Conservation (phyloP, 2,888 invertebrate genomes). For the Drosophila leonis region DNA sequence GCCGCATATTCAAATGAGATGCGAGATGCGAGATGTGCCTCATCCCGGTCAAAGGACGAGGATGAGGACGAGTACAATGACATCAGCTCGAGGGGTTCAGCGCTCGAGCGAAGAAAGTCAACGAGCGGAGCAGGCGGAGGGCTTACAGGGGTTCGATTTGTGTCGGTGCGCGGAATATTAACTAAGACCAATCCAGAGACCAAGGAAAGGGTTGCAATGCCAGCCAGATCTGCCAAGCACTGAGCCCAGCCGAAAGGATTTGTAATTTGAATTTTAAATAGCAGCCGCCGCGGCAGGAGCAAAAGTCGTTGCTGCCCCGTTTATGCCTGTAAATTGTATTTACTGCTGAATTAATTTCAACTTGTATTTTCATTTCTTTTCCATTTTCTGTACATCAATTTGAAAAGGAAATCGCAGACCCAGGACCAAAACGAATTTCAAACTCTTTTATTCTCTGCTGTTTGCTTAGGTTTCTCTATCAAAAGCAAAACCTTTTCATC, state of each 20-base stretch:
- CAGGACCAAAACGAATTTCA: background rate
- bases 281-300: slow-evolving; percentile 41
- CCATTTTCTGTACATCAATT: slow-evolving; percentile 51
- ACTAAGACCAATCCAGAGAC: slow-evolving; percentile 28
- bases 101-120: slow-evolving; percentile 74
- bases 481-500: slow-evolving; percentile 50
- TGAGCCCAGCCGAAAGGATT: slow-evolving; percentile 64
- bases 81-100: slow-evolving; percentile 59
- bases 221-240: slow-evolving; percentile 11
- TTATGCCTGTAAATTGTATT: slow-evolving; percentile 70
- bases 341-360: slow-evolving; percentile 79
- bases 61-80: slow-evolving; percentile 44
- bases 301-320: slow-evolving; percentile 30
- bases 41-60: background rate
- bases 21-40: slow-evolving; percentile 45
- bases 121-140: slow-evolving; percentile 47
- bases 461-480: slow-evolving; percentile 63
- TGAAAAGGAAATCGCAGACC: slow-evolving; percentile 31
- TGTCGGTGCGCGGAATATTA: slow-evolving; percentile 45
- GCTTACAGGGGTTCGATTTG: slow-evolving; percentile 47
- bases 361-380: slow-evolving; percentile 60
- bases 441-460: slow-evolving; percentile 30
- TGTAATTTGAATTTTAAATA: slow-evolving; percentile 82
- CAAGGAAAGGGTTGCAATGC: slow-evolving; percentile 31
- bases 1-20: slow-evolving; percentile 61